Evolutionary conservation across 2,888 invertebrate genomes (phyloP).

Genomic region (Allolobophora icterica): DNA sequence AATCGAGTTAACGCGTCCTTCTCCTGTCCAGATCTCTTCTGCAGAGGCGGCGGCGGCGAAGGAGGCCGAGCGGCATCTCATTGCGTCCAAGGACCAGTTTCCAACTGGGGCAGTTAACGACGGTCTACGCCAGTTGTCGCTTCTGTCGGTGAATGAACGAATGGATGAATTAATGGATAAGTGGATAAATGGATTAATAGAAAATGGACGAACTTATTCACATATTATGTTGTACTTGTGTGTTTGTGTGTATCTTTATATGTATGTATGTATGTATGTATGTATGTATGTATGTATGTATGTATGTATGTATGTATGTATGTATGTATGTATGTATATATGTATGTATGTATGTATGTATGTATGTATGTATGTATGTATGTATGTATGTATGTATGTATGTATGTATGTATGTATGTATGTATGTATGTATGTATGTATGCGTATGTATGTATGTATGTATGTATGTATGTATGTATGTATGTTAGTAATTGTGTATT

Average conservation of each 20-base stretch:
- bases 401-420: too few species aligned
- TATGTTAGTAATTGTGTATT: too few species aligned
- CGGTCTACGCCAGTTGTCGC: neutral
- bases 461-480: too few species aligned
- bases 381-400: neutral
- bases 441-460: neutral
- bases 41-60: neutral
- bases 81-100: neutral
- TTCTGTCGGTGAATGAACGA: neutral
- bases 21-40: neutral
- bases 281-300: neutral
- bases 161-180: neutral
- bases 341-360: too few species aligned
- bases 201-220: neutral
- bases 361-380: too few species aligned
- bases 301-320: neutral
- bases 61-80: neutral
- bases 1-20: neutral
- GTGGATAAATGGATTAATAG: neutral
- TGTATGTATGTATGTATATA: too few species aligned
- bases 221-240: neutral
- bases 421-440: too few species aligned
- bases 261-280: neutral
- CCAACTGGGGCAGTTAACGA: neutral
- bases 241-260: neutral